phyloP scores from a whole-genome alignment of 2,888 invertebrate species.

The Parnassius smintheus region DNA sequence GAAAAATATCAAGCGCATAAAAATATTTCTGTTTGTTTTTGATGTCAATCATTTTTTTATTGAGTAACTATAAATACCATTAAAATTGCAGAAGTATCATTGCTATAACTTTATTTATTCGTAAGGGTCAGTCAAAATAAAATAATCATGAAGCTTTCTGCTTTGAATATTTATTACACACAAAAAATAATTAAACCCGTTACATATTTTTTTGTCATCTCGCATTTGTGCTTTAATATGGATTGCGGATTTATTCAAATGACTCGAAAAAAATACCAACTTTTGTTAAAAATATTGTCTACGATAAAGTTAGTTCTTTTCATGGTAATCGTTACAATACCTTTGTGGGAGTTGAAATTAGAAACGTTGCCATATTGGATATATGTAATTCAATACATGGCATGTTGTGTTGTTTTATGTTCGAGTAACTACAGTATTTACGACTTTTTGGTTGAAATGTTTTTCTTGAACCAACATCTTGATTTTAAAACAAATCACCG shows the following conservation, averaged over 20 bases:
- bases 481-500: not conserved
- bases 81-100: not conserved
- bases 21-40: not conserved
- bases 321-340: slow-evolving; percentile 7
- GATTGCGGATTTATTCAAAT: slow-evolving; percentile 22
- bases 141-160: slow-evolving; percentile 10
- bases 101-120: not conserved
- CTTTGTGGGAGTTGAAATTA: slow-evolving; percentile 7
- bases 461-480: slow-evolving; percentile 4
- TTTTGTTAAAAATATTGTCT: slow-evolving; percentile 6
- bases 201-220: slow-evolving; percentile 7
- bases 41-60: not conserved
- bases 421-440: slow-evolving; percentile 11
- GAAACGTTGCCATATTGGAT: not conserved
- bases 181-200: slow-evolving; percentile 12
- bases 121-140: not conserved
- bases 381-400: slow-evolving; percentile 13
- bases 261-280: slow-evolving; percentile 5
- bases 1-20: not conserved
- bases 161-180: slow-evolving; percentile 5
- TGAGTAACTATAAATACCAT: not conserved
- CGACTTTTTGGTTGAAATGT: slow-evolving; percentile 20
- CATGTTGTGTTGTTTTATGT: slow-evolving; percentile 2
- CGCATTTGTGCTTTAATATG: slow-evolving; percentile 16
- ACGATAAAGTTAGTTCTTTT: slow-evolving; percentile 1